phyloP scores from a whole-genome alignment of 23 tunicate genomes.

The Pegea sp. region DNA sequence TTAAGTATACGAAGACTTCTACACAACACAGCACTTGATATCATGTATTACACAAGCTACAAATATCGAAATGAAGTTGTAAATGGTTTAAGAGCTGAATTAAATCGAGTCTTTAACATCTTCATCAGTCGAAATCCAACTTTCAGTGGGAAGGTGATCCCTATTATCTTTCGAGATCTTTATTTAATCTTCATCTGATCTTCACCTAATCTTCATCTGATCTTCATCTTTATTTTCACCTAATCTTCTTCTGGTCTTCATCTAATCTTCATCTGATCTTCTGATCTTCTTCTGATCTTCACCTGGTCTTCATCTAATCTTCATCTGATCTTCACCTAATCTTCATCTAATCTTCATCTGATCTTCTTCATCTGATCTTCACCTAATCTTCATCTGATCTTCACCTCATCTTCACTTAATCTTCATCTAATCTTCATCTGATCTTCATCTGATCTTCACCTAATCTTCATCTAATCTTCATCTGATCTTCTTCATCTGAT shows the following conservation, averaged over 20 bases:
- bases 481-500: conserved; percentile 2
- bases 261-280: neutral
- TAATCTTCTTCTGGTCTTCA: neutral
- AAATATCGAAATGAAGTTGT: conserved; percentile 42
- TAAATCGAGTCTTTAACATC: conserved; percentile 20
- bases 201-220: neutral
- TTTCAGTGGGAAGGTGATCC: conserved; percentile 43
- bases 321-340: neutral
- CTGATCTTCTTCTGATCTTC: neutral
- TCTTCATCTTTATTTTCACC: too few relatives aligned
- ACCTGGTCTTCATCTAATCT: neutral
- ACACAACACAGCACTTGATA: conserved; percentile 76
- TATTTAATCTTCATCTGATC: too few relatives aligned
- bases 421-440: too few relatives aligned
- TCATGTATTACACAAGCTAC: conserved; percentile 74
- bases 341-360: neutral
- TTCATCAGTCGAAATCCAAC: conserved; percentile 44
- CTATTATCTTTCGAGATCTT: neutral
- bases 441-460: neutral
- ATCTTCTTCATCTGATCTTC: conserved; percentile 2
- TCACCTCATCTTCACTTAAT: too few relatives aligned
- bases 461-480: neutral
- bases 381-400: neutral
- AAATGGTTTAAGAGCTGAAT: conserved; percentile 17
- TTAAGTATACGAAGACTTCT: conserved; percentile 35